These are phyloP conservation scores for Sphenopsis melanotis DNA, from an alignment of 2,797 vertebrate species.

Conservation along the genomic window DNA sequence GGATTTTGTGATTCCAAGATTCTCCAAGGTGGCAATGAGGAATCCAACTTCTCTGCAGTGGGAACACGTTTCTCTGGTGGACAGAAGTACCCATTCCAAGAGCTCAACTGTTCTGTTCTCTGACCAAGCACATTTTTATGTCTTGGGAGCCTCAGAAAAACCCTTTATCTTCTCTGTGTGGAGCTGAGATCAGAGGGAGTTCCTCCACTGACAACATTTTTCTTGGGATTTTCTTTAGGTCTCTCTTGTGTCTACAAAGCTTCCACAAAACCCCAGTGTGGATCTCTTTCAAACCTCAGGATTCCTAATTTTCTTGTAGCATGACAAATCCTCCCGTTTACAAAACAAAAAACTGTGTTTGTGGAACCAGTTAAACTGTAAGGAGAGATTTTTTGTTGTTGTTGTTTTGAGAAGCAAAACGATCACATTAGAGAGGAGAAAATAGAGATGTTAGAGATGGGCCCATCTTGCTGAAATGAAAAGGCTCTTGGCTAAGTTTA, in stretches of 20 bases:
- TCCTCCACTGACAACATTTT: neutral
- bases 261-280: neutral
- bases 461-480: conserved; percentile 22
- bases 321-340: neutral
- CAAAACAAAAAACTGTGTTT: neutral
- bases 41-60: neutral
- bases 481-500: conserved; percentile 33
- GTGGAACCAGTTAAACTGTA: neutral
- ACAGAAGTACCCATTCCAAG: neutral
- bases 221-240: neutral
- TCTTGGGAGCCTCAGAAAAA: neutral
- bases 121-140: neutral
- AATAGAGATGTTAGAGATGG: conserved; percentile 15
- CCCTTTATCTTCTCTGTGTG: accelerated
- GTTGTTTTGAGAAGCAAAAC: neutral
- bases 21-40: accelerated
- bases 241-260: neutral
- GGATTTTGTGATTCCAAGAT: neutral
- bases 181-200: neutral
- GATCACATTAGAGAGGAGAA: neutral
- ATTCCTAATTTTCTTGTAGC: neutral
- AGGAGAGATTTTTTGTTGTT: neutral
- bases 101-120: neutral
- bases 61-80: accelerated
- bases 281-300: neutral